Evolutionary conservation across 1,140 invertebrate genomes (phyloP).

Genomic region (Caenorhabditis briggsae): DNA sequence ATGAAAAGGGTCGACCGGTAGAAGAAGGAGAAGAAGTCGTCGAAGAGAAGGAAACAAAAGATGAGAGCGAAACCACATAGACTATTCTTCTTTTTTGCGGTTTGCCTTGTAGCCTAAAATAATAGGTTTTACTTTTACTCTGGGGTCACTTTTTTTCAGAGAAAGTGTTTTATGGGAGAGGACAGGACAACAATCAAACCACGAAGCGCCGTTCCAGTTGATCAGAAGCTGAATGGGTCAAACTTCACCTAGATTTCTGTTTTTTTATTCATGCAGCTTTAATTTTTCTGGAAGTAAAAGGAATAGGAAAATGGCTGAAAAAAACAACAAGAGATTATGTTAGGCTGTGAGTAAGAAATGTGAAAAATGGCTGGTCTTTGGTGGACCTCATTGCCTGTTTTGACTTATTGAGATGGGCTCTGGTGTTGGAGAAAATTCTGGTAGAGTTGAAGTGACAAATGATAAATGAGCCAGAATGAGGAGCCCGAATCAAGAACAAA

Average conservation of each 20-base stretch:
- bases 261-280: too few relatives aligned
- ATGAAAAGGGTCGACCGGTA: constrained; percentile 10
- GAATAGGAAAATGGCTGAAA: background rate
- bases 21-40: constrained; percentile 22
- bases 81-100: constrained; percentile 42
- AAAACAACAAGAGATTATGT: constrained; percentile 45
- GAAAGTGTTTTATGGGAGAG: background rate
- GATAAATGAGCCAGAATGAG: background rate
- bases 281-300: constrained; percentile 7
- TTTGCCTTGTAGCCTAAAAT: constrained; percentile 50
- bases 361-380: constrained; percentile 23
- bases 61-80: constrained; percentile 52
- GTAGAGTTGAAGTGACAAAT: constrained; percentile 6
- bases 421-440: background rate
- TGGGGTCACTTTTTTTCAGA: background rate
- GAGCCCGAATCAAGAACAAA: background rate
- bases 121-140: constrained; percentile 51
- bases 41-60: constrained; percentile 35
- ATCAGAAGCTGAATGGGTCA: background rate
- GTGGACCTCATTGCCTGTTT: constrained; percentile 9
- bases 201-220: background rate
- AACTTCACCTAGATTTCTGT: too few relatives aligned
- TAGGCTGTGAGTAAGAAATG: background rate
- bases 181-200: constrained; percentile 11
- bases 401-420: background rate